A percentile compares a stretch with the other conserved stretches of the same genome.
phyloP scores from a whole-genome alignment of 2,797 vertebrate genomes.

The Acomys russatus region DNA sequence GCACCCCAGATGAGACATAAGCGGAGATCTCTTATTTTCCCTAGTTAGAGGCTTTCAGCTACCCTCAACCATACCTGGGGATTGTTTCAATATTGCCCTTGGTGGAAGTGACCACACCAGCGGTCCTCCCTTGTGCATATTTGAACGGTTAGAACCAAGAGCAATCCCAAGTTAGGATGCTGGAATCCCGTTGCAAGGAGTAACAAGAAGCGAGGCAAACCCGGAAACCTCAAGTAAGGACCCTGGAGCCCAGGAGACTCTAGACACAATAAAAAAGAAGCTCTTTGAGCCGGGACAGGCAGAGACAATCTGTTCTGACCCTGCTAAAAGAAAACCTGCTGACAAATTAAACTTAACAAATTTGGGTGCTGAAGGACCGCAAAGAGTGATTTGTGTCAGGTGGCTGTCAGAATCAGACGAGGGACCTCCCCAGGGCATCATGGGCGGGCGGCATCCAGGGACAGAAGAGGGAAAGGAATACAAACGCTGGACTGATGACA shows the following conservation, averaged over 20 bases:
- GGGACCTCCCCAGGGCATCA: background rate
- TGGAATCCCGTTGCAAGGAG: background rate
- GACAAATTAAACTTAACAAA: background rate
- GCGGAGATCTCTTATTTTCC: background rate
- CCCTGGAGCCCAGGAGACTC: background rate
- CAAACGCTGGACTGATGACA: background rate
- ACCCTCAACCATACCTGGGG: background rate
- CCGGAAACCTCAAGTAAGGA: background rate
- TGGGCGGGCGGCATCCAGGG: background rate
- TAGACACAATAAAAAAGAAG: background rate
- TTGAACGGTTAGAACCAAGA: background rate
- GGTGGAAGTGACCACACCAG: background rate
- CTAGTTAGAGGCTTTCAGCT: background rate
- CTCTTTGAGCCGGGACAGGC: background rate
- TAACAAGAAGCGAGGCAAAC: background rate
- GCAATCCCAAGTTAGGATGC: background rate
- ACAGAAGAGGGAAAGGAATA: background rate
- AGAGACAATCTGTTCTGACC: background rate
- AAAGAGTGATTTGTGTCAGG: background rate
- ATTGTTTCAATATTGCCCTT: too few species aligned
- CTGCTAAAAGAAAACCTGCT: background rate
- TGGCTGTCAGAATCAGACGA: background rate
- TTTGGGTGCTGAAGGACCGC: background rate
- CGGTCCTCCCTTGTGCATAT: accelerated
- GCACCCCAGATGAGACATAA: background rate